Evolutionary conservation across 92 coral and sea anemone species (phyloP), one percentile per base, ranked within the genome.

Genomic region (Montipora capitata): DNA sequence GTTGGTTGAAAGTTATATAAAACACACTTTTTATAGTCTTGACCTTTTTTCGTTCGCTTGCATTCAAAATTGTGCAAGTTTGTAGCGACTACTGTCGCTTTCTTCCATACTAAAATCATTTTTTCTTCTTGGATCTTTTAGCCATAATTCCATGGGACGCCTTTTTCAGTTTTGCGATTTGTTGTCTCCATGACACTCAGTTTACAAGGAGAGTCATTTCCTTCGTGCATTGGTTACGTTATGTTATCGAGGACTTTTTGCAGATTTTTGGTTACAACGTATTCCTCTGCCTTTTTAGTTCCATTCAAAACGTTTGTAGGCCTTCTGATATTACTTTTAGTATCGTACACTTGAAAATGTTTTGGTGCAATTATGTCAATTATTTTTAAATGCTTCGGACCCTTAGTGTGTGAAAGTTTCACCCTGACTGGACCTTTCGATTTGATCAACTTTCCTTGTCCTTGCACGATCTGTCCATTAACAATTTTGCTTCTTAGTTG

Each of bases 401-500:
- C 99, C 80, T 86, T 93, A n/a, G 98, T 95, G 67, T 96, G 96
- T 10, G 99, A 90, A 14, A 98, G 84, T 74, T 91, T 94, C 4
- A 98, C 96, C 58, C 80, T 88, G 72, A 98, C 90, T 14, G 99
- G 98, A 17, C 98, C 99, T 81, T 98, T 98, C 4, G 99, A 98
- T 88, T 92, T 96, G 63, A 98, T 94, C 14, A 91, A 35, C 51
- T 98, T 98, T 41, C 98, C 99, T 87, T 86, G 92, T 17, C 99
- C 99, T 84, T 86, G 87, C 6, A 98, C 70, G 27, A 96, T 65
- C 72, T 82, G 91, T 16, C 99, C 99, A 78, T 96, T 84, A 71
- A 90, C 87, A 7, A 98, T 95, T 54, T 86, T 94, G 86, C 96
- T 92, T 66, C 99, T 77, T 16, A 98, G 80, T 51, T 98, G 96